Conservation (phyloP, 2,888 invertebrate species). For the Holacanthella duospinosa region DNA sequence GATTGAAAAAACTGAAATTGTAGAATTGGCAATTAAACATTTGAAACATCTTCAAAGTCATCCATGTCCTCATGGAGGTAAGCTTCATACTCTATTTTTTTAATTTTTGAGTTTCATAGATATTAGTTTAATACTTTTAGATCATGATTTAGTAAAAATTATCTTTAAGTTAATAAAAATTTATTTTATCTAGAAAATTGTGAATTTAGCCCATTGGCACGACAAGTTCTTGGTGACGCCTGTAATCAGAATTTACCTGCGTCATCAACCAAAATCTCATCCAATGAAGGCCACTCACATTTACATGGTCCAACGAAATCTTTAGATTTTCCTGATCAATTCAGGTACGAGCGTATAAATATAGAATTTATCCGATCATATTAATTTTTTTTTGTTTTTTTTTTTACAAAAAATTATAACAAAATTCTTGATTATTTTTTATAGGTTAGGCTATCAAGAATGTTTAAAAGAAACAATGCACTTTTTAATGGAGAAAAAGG, state of each 20-base stretch:
- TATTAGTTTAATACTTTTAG: background rate
- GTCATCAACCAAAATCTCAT: conserved; percentile 1
- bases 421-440: no score
- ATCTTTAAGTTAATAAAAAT: background rate
- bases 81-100: conserved; percentile 10
- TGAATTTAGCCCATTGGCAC: conserved; percentile 24
- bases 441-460: conserved; percentile 80
- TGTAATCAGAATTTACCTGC: background rate
- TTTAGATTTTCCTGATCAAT: no score
- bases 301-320: background rate
- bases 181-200: conserved; percentile 27
- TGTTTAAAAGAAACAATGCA: conserved; percentile 81
- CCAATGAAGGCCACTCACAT: background rate
- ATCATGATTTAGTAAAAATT: background rate
- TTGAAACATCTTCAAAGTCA: conserved; percentile 69
- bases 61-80: conserved; percentile 40
- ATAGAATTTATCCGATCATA: no score
- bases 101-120: background rate
- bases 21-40: conserved; percentile 93
- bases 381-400: no score
- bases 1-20: conserved; percentile 95
- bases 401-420: no score
- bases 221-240: background rate
- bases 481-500: conserved; percentile 76
- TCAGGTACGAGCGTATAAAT: no score